These are phyloP conservation scores for Lutraria lutraria DNA, from an alignment of 2,888 invertebrate genomes.

Conservation along the genomic window DNA sequence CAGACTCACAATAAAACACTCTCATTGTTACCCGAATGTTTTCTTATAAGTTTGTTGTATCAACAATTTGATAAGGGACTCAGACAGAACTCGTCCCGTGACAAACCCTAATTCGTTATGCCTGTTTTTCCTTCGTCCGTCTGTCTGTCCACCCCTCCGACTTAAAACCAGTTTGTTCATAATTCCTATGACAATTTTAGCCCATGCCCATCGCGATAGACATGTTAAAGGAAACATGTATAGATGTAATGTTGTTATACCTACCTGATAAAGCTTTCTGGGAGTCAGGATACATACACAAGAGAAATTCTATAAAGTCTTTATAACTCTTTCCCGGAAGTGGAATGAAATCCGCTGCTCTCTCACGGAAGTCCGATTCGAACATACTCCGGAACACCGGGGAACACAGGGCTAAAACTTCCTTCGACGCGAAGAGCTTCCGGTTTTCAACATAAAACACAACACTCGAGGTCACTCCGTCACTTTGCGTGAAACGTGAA, in stretches of 20 bases:
- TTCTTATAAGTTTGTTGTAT: no score
- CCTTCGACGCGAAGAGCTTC: conserved; percentile 64
- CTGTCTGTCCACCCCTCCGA: no score
- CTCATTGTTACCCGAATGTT: no score
- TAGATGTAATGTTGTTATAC: neutral
- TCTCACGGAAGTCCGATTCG: conserved; percentile 70
- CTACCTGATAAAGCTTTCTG: conserved; percentile 64
- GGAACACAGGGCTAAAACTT: conserved; percentile 69
- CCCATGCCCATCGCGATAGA: no score
- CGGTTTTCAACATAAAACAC: conserved; percentile 68
- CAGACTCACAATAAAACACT: no score
- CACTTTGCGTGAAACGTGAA: conserved; percentile 47
- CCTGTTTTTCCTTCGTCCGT: no score
- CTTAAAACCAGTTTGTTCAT: no score
- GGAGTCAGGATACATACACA: conserved; percentile 71
- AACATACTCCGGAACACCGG: conserved; percentile 74
- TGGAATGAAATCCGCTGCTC: conserved; percentile 61
- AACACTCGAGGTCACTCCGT: conserved; percentile 63
- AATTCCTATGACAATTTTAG: no score
- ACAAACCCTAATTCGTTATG: no score
- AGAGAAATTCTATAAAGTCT: conserved; percentile 69
- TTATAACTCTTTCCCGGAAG: conserved; percentile 71
- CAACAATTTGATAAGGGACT: no score
- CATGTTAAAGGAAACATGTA: no score
- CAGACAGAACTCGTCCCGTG: no score